Evolutionary conservation across 2,888 invertebrate genomes (phyloP).

Genomic region (Acanthosepion esculentum): DNA sequence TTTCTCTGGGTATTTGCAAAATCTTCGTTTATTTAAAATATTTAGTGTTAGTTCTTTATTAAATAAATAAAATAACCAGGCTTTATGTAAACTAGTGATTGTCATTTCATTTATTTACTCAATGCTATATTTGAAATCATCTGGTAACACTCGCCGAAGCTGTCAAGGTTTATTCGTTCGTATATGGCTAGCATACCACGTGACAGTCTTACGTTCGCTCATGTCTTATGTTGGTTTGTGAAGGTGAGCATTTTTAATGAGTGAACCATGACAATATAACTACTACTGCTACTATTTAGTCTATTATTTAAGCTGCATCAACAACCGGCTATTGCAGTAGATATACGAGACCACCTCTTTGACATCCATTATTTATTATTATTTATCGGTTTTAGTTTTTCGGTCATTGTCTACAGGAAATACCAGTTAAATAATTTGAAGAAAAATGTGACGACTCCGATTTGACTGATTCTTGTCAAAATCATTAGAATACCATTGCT

Average conservation of each 20-base stretch:
- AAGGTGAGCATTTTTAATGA: conserved; percentile 33
- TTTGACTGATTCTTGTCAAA: no score
- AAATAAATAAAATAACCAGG: no score
- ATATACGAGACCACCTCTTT: not conserved
- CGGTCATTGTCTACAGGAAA: no score
- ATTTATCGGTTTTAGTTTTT: no score
- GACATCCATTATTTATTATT: no score
- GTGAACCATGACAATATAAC: conserved; percentile 1
- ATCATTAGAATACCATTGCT: no score
- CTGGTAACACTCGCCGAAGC: not conserved
- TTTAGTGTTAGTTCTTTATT: not conserved
- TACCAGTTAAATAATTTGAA: no score
- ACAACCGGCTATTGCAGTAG: not conserved
- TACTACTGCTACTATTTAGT: not conserved
- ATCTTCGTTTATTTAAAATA: not conserved
- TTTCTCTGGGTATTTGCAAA: not conserved
- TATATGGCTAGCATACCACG: not conserved
- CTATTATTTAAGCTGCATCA: not conserved
- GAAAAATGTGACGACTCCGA: no score
- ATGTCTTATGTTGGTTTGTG: not conserved
- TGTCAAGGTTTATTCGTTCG: not conserved
- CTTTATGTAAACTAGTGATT: not conserved
- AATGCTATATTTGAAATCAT: not conserved
- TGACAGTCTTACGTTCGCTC: conserved; percentile 13
- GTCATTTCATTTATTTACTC: not conserved